These are phyloP conservation scores for Bubalus kerabau DNA, from an alignment of 2,113 vertebrate genomes.

Conservation along the genomic window DNA sequence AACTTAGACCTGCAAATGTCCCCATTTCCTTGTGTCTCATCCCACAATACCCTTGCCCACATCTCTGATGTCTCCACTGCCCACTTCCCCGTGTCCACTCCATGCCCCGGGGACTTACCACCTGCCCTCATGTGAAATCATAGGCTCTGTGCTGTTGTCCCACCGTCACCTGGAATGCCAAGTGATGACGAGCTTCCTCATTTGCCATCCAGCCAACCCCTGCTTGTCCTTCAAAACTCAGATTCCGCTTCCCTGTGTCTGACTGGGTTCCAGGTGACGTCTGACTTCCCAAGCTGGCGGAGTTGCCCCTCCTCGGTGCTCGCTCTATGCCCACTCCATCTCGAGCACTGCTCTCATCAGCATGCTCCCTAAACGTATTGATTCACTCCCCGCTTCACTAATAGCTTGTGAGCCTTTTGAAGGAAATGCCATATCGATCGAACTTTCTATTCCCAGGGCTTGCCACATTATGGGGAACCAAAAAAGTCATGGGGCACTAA, in stretches of 20 bases:
- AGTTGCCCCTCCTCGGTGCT: neutral
- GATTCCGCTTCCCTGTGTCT: neutral
- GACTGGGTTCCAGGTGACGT: neutral
- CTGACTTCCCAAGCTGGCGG: neutral
- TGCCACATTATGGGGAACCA: no score
- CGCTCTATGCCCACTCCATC: neutral
- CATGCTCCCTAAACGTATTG: neutral
- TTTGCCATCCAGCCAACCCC: no score
- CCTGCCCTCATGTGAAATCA: no score
- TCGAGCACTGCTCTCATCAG: neutral
- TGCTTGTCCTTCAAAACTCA: neutral
- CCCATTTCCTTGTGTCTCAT: neutral
- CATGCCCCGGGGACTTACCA: fast-evolving
- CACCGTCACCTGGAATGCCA: neutral
- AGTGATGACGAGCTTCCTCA: neutral
- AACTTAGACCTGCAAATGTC: neutral
- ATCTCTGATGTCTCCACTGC: neutral
- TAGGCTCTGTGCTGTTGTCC: neutral
- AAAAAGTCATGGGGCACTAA: neutral
- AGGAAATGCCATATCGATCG: neutral
- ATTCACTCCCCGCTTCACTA: neutral
- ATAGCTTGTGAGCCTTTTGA: neutral
- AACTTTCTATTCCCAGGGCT: neutral
- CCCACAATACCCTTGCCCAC: fast-evolving
- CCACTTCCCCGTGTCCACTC: fast-evolving